A percentile compares a stretch with the other conserved stretches of the same genome.
These are phyloP conservation scores for Butastur rufipennis DNA, from an alignment of 2,113 vertebrate genomes.

Conservation along the genomic window DNA sequence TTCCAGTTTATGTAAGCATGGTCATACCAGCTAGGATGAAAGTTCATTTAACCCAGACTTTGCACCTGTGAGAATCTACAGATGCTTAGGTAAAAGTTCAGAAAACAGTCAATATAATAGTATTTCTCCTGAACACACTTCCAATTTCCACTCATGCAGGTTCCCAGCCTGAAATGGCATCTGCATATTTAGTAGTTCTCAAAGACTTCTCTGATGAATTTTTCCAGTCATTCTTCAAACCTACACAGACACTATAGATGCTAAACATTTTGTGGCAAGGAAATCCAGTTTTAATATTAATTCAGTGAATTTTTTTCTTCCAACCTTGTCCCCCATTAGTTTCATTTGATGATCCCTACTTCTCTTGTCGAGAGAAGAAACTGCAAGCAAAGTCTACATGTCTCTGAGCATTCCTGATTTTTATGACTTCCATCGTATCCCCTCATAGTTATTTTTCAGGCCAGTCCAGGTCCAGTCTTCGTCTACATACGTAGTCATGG, in stretches of 20 bases:
- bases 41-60: not conserved
- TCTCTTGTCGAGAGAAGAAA: not conserved
- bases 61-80: not conserved
- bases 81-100: not conserved
- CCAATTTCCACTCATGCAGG: not conserved
- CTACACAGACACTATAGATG: not conserved
- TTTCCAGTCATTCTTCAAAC: not conserved
- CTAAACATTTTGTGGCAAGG: not conserved
- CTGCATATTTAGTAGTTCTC: not conserved
- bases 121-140: not conserved
- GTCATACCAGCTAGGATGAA: fast-evolving
- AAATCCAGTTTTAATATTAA: not conserved
- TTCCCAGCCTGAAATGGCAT: not conserved
- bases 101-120: not conserved
- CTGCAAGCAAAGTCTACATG: fast-evolving
- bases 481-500: not conserved
- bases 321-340: not conserved
- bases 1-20: not conserved
- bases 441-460: not conserved
- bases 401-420: not conserved
- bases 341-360: not conserved
- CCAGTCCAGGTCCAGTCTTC: not conserved
- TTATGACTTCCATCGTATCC: not conserved
- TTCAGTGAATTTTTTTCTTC: not conserved
- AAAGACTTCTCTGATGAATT: not conserved